Base-by-base conservation (phyloP, 2,797 vertebrate species). In the Phyllotis vaccarum region DNA sequence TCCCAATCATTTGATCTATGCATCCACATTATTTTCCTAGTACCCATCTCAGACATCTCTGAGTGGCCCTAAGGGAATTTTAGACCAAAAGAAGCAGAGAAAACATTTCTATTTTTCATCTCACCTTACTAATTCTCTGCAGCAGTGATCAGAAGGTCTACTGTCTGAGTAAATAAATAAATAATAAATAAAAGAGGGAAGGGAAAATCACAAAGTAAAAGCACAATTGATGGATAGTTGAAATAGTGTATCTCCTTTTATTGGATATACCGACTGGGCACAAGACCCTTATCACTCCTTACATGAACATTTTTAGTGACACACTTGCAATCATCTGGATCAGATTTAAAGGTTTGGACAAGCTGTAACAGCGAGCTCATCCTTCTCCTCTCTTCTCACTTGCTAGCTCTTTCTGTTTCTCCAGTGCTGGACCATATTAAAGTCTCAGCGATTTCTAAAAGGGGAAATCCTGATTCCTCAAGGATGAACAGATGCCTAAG, bases 51-150 rank as follows among this genome's bases (percentile, higher is more conserved):
- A n/a, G 16, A 49, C 3, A 24, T 52, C 79, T 96, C 58, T 86
- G 60, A 95, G 37, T 40, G 58, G 2, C 37, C 93, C 70, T 13
- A 27, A 52, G 70, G 83, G n/a, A 94, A 43, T 87, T 94, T 79
- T 12, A 5, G 54, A 85, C 83, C 79, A 81, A 80, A 85, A 93
- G 60, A 96, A 58, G 13, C 34, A 29, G 16, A 74, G 37, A 96
- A 43, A 82, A 88, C 74, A 68, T 85, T 94, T 92, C 76, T 94
- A 1, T 83, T 96, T 96, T 93, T 91, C 56, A 90, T 68, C 75
- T 91, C 86, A 27, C 56, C 40, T 1, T 56, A n/a, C 89, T 89
- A 6, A 66, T 86, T 89, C 29, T 80, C 54, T 43, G 56, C 75
- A 91, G 70, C 75, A 87, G 29, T 29, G 60, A 78, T 46, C 56